Evolutionary conservation across 2,113 vertebrate species (phyloP), one percentile per base, ranked within the genome.

Genomic region (Gila orcuttii): DNA sequence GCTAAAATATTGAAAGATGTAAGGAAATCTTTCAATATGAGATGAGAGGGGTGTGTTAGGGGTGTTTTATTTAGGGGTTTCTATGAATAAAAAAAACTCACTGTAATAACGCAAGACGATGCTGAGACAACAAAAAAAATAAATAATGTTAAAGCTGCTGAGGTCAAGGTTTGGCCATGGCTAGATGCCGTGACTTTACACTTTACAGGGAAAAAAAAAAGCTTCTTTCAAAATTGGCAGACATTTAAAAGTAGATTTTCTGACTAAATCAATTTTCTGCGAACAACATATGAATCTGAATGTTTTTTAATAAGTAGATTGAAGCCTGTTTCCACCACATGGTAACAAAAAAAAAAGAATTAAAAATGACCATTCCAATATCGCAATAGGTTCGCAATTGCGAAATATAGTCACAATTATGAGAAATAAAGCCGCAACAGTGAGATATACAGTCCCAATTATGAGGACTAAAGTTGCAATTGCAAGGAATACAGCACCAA

Each of bases 1-100:
- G 77, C 42, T 79, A 52, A 82, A 86, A 90, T 64, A 62, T 73
- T 62, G 60, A 82, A 73, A 73, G 33, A 87, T 88, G 45, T 62
- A 52, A 57, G 69, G 85, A 86, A 74, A 68, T 52, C 17, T 55
- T 15, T 73, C 81, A 78, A 82, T 86, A 73, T 80, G 81, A 23
- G 79, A 55, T 62, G 68, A 86, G 68, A 76, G 6, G 36, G n/a
- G 57, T 7, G 57, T 28, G 28, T 23, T 33, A 75, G 17, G 21
- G 28, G 75, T 11, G 28, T 13, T 57, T 64, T 28, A 55, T 17
- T 76, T 74, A 79, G 36, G 17, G 42, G 33, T 64, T 74, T 74
- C 47, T 42, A 25, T 73, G 6, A 45, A 77, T 23, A 36, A 50
- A 52, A 52, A 50, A 52, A 52, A 5, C 12, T 15, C 50, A 5